Conservation (phyloP, 2,888 invertebrate genomes). For the Callyntrura sp. region DNA sequence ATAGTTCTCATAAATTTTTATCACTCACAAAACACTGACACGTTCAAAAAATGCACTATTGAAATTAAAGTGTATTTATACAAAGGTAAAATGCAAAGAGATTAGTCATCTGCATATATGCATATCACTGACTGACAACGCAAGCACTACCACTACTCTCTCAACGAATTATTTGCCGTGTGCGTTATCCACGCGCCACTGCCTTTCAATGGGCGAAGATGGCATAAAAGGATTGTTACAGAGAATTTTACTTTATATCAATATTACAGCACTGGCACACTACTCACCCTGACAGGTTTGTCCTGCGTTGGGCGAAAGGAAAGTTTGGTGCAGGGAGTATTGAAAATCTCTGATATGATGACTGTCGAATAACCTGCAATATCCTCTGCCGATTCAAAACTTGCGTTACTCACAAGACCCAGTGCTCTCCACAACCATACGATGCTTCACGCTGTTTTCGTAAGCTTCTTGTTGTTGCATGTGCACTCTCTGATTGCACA, state of each 20-base stretch:
- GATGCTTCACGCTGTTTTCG: not conserved
- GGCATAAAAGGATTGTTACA: constrained; percentile 70
- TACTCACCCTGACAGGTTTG: no score
- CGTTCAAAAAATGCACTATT: not conserved
- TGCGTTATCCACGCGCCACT: constrained; percentile 75
- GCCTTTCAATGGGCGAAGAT: constrained; percentile 62
- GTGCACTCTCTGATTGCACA: not conserved
- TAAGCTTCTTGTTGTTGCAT: constrained; percentile 45
- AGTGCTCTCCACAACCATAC: constrained; percentile 53
- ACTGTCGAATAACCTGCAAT: constrained; percentile 28
- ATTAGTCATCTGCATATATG: constrained; percentile 56
- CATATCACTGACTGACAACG: constrained; percentile 16
- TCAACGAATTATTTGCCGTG: constrained; percentile 61
- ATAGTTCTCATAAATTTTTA: constrained; percentile 12
- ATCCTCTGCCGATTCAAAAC: constrained; percentile 21
- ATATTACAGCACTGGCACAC: constrained; percentile 46
- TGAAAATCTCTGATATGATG: constrained; percentile 67
- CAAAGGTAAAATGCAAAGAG: constrained; percentile 36
- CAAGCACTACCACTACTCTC: constrained; percentile 49
- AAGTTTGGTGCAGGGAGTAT: constrained; percentile 72
- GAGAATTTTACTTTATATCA: constrained; percentile 55
- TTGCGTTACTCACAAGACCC: constrained; percentile 38
- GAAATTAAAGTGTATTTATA: constrained; percentile 3
- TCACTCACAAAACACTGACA: constrained; percentile 10
- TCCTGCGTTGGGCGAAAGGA: constrained; percentile 47